These are phyloP conservation scores for Sparus aurata DNA, from an alignment of 2,797 vertebrate genomes.

Conservation along the genomic window DNA sequence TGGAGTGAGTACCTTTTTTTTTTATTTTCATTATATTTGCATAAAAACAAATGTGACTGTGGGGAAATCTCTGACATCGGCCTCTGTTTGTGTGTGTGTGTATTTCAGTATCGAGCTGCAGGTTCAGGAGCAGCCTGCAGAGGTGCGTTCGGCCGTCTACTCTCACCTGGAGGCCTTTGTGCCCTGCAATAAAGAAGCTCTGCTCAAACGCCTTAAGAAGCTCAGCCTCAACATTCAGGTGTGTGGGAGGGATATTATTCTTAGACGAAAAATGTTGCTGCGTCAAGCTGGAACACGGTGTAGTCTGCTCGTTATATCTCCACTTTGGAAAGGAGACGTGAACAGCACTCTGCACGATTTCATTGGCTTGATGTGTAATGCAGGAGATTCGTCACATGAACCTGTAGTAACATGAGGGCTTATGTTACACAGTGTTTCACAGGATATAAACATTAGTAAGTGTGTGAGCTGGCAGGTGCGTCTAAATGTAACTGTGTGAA, in stretches of 20 bases:
- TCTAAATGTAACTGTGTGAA: conserved; percentile 12
- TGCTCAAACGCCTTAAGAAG: conserved; percentile 97
- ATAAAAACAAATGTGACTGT: neutral
- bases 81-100: neutral
- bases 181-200: conserved; percentile 96
- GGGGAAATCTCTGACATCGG: neutral
- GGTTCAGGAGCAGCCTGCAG: conserved; percentile 92
- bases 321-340: too few species aligned
- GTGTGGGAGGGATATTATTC: conserved; percentile 21
- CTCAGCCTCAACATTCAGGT: conserved; percentile 97
- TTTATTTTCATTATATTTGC: neutral
- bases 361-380: neutral
- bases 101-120: conserved; percentile 94
- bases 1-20: conserved; percentile 90
- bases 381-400: neutral
- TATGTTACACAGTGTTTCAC: neutral
- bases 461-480: neutral
- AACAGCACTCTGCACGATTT: neutral
- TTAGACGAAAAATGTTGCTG: neutral
- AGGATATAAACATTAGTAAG: neutral
- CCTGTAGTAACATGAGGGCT: neutral
- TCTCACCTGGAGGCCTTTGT: conserved; percentile 96
- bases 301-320: neutral
- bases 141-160: conserved; percentile 90
- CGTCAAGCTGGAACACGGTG: neutral